phyloP scores from a whole-genome alignment of 2,113 vertebrate species.

The Hyperoodon ampullatus region DNA sequence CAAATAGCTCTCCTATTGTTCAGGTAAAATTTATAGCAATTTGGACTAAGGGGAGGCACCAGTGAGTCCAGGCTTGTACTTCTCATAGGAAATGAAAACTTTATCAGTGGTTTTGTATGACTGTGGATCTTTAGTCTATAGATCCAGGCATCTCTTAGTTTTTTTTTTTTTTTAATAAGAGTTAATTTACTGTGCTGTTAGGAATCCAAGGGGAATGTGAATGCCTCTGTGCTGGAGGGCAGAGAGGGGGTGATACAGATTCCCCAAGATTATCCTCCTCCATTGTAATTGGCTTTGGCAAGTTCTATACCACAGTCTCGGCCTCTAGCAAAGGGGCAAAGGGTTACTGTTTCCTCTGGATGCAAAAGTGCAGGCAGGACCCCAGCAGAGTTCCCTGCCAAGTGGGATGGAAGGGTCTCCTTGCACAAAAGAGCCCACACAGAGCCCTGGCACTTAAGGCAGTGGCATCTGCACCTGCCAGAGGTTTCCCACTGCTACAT shows the following conservation, averaged over 20 bases:
- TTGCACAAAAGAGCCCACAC: not conserved
- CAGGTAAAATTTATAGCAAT: constrained; percentile 47
- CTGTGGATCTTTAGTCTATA: not conserved
- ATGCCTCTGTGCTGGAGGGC: not conserved
- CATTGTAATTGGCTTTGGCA: not conserved
- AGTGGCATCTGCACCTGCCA: not conserved
- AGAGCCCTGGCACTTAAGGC: not conserved
- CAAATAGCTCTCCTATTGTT: constrained; percentile 45
- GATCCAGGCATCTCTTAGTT: not conserved
- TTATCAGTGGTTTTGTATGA: not conserved
- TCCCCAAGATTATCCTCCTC: not conserved
- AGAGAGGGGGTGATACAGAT: not conserved
- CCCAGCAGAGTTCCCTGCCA: not conserved
- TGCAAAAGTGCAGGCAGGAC: not conserved
- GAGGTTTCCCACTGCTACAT: constrained; percentile 1
- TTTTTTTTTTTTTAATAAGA: not conserved
- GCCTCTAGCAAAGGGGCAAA: not conserved
- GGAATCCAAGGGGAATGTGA: not conserved
- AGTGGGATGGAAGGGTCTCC: not conserved
- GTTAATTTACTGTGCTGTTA: not conserved
- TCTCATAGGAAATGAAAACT: not conserved
- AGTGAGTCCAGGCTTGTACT: not conserved
- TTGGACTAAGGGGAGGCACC: not conserved
- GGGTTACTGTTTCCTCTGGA: not conserved
- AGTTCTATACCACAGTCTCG: not conserved